Evolutionary conservation across 2,888 invertebrate species (phyloP).

Genomic region (Polylopha cassiicola): DNA sequence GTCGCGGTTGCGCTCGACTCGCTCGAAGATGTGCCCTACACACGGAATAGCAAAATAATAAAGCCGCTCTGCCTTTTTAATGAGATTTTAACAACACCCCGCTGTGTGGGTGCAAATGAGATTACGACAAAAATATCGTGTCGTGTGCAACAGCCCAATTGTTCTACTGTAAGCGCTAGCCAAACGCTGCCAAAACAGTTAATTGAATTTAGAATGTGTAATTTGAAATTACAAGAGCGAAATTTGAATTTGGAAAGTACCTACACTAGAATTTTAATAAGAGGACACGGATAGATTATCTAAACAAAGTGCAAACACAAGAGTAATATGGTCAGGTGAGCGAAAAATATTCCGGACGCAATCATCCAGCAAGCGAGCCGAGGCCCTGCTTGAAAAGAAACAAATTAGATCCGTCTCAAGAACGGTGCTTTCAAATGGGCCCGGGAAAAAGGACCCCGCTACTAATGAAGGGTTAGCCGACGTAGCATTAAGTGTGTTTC

Average conservation of each 20-base stretch:
- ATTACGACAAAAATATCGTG: slow-evolving; percentile 31
- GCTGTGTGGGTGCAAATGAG: slow-evolving; percentile 31
- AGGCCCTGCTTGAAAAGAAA: slow-evolving; percentile 66
- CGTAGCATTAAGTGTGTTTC: slow-evolving; percentile 22
- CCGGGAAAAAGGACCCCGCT: slow-evolving; percentile 50
- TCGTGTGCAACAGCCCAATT: slow-evolving; percentile 28
- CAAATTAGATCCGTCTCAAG: slow-evolving; percentile 72
- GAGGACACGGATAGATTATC: slow-evolving; percentile 37
- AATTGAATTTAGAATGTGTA: no score
- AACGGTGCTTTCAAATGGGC: slow-evolving; percentile 57
- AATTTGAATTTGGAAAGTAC: no score
- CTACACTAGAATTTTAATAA: not conserved
- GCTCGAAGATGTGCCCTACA: slow-evolving; percentile 32
- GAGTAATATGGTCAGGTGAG: slow-evolving; percentile 47
- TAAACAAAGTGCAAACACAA: slow-evolving; percentile 53
- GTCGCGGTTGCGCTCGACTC: slow-evolving; percentile 30
- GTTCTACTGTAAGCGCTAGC: slow-evolving; percentile 9
- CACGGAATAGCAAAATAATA: slow-evolving; percentile 45
- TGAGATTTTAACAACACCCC: slow-evolving; percentile 39
- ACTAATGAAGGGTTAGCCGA: slow-evolving; percentile 64
- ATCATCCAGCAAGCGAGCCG: slow-evolving; percentile 53
- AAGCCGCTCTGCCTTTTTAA: slow-evolving; percentile 46
- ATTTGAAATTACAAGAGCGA: no score
- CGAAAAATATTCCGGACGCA: slow-evolving; percentile 51
- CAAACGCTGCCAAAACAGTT: slow-evolving; percentile 1